Percentiles rank a stretch among this genome's conserved stretches.
Evolutionary conservation across 1,140 invertebrate species (phyloP).

Genomic region (Sinonovacula constricta): DNA sequence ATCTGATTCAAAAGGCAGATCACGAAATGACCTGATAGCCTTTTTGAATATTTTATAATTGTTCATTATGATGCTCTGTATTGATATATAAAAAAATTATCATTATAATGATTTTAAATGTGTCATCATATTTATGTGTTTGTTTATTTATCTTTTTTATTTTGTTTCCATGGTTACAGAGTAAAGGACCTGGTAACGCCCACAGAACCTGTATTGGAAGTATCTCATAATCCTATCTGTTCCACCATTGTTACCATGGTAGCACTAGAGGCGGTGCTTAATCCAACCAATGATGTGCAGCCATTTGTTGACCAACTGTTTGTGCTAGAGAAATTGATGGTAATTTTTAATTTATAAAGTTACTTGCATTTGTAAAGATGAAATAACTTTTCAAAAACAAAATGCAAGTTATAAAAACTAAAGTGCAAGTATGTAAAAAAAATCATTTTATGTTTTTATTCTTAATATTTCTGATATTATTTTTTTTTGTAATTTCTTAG

Average conservation of each 20-base stretch:
- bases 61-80: too few species aligned
- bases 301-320: slow-evolving; percentile 89
- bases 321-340: slow-evolving; percentile 90
- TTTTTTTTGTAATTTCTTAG: too few species aligned
- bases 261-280: slow-evolving; percentile 74
- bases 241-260: slow-evolving; percentile 73
- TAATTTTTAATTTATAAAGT: slow-evolving; percentile 58
- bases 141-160: too few species aligned
- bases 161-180: slow-evolving; percentile 79
- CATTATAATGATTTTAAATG: too few species aligned
- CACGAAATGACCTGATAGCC: too few species aligned
- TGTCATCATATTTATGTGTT: too few species aligned
- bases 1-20: too few species aligned
- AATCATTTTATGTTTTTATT: too few species aligned
- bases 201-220: slow-evolving; percentile 60
- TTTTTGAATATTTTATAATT: too few species aligned
- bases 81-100: too few species aligned
- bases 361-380: not conserved
- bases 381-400: not conserved
- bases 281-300: slow-evolving; percentile 84
- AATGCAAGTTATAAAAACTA: not conserved
- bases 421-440: not conserved
- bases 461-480: too few species aligned
- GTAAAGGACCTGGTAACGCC: slow-evolving; percentile 50
- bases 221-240: slow-evolving; percentile 60